phyloP scores from a whole-genome alignment of 2,888 invertebrate genomes.

The Orchesellides sinensis region DNA sequence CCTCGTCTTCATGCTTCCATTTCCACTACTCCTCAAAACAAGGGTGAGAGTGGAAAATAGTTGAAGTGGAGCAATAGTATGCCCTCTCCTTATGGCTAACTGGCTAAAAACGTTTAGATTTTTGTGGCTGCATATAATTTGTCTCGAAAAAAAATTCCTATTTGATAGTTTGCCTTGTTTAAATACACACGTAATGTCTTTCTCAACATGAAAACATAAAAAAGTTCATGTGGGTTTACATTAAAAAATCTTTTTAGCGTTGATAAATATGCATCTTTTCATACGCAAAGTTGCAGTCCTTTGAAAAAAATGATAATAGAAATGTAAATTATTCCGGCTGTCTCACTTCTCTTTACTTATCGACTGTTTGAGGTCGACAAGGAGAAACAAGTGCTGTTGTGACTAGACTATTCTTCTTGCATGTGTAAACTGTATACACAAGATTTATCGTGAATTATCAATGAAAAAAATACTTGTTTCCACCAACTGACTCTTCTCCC shows the following conservation, averaged over 20 bases:
- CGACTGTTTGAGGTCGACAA: constrained; percentile 21
- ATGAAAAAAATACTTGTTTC: not conserved
- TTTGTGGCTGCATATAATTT: too few species aligned
- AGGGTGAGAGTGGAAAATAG: not conserved
- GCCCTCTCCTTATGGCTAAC: too few species aligned
- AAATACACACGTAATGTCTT: not conserved
- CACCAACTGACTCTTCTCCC: constrained; percentile 10
- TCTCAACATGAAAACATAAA: not conserved
- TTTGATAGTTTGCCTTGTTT: too few species aligned
- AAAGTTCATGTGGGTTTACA: not conserved
- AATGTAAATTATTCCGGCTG: constrained; percentile 37
- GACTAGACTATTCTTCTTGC: not conserved
- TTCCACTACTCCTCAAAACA: not conserved
- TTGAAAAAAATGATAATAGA: not conserved
- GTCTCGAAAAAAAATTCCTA: too few species aligned
- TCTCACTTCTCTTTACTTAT: constrained; percentile 10
- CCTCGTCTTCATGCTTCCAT: not conserved
- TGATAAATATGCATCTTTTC: not conserved
- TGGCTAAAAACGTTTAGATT: too few species aligned
- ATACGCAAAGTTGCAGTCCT: too few species aligned
- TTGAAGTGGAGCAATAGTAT: too few species aligned
- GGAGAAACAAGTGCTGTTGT: not conserved
- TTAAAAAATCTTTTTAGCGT: not conserved
- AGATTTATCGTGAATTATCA: not conserved
- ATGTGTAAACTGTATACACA: not conserved